phyloP scores from a whole-genome alignment of 2,797 vertebrate species.

The Ptychadena robeensis region DNA sequence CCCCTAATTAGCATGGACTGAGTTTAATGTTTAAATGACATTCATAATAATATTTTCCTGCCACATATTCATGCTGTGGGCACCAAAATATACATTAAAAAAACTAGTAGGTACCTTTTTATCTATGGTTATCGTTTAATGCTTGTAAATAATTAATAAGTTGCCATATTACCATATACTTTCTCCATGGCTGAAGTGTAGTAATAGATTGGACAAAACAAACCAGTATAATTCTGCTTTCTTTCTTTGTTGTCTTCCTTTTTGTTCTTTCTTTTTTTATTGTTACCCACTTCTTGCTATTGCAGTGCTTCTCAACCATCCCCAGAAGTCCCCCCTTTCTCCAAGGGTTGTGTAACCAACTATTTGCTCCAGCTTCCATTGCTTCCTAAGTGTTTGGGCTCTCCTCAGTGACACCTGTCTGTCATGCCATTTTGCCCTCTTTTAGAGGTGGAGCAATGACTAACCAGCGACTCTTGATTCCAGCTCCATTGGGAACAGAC shows the following conservation, averaged over 20 bases:
- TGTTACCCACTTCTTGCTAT: slow-evolving; percentile 71
- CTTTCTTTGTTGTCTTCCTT: slow-evolving; percentile 66
- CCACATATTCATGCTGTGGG: background rate
- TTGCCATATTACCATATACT: too few species aligned
- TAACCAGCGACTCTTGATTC: slow-evolving; percentile 14
- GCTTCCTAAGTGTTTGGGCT: slow-evolving; percentile 73
- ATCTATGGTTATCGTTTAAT: too few species aligned
- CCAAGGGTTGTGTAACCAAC: slow-evolving; percentile 66
- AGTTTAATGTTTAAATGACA: background rate
- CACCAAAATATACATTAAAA: background rate
- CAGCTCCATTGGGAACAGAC: slow-evolving; percentile 21
- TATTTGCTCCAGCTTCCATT: slow-evolving; percentile 71
- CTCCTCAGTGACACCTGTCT: slow-evolving; percentile 72
- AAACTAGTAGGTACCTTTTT: too few species aligned
- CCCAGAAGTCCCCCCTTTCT: slow-evolving; percentile 62
- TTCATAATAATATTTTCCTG: background rate
- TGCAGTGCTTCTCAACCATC: slow-evolving; percentile 68
- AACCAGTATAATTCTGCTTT: slow-evolving; percentile 17
- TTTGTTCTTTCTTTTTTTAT: slow-evolving; percentile 63
- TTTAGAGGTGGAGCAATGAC: slow-evolving; percentile 58
- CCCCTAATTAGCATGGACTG: background rate
- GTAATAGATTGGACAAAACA: background rate
- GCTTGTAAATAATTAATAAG: too few species aligned
- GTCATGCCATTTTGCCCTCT: slow-evolving; percentile 72
- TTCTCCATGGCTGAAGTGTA: background rate